Percentiles rank a stretch among this genome's conserved stretches.
These are phyloP conservation scores for Zelleria hepariella DNA, from an alignment of 2,888 invertebrate genomes.

Conservation along the genomic window DNA sequence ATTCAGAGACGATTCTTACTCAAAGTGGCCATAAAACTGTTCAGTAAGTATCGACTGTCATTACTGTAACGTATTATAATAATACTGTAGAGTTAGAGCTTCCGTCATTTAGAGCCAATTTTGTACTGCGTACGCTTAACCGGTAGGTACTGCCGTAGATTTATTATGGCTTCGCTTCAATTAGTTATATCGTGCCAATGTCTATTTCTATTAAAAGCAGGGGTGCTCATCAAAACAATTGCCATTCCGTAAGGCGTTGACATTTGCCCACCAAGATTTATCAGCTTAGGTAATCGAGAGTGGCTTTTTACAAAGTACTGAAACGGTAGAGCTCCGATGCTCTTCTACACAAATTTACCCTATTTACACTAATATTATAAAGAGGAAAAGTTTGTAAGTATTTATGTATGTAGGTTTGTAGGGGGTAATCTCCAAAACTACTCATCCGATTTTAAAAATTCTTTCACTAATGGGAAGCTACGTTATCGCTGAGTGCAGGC, in stretches of 20 bases:
- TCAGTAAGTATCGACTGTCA: not conserved
- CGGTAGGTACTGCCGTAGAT: not conserved
- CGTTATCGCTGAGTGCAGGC: too few relatives aligned
- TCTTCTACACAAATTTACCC: too few relatives aligned
- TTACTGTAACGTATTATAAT: not conserved
- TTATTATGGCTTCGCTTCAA: not conserved
- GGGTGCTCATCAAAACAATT: not conserved
- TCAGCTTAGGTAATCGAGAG: too few relatives aligned
- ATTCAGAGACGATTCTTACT: not conserved
- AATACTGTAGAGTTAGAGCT: slow-evolving; percentile 6
- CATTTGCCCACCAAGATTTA: not conserved
- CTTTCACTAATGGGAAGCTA: too few relatives aligned
- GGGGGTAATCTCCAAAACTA: too few relatives aligned
- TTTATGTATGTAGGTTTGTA: too few relatives aligned
- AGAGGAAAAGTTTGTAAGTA: too few relatives aligned
- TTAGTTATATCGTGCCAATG: not conserved
- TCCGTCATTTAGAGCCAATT: slow-evolving; percentile 2
- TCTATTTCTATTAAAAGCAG: not conserved
- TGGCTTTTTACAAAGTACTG: too few relatives aligned
- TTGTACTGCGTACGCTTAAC: not conserved
- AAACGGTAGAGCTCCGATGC: too few relatives aligned
- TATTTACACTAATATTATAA: too few relatives aligned
- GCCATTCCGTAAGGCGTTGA: not conserved
- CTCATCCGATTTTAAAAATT: too few relatives aligned
- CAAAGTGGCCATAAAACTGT: not conserved